phyloP scores from a whole-genome alignment of 1,140 invertebrate species.

The Rhagoletis zephyria region DNA sequence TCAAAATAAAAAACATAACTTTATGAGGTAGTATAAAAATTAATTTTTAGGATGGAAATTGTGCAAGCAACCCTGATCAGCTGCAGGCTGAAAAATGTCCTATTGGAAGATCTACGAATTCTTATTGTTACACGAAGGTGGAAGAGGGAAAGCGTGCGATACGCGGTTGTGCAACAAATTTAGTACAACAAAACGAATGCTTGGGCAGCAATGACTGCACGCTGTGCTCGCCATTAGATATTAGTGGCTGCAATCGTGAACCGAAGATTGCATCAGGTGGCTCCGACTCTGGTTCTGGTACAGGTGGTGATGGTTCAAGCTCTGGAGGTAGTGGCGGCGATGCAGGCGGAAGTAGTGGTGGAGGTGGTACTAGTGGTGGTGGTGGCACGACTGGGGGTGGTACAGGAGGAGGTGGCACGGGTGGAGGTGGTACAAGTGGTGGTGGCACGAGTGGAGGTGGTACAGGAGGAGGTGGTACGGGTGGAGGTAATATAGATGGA shows the following conservation, averaged over 20 bases:
- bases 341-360: no score
- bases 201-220: slow-evolving; percentile 59
- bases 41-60: slow-evolving; percentile 60
- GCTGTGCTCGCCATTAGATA: slow-evolving; percentile 64
- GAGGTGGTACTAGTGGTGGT: not conserved
- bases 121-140: slow-evolving; percentile 62
- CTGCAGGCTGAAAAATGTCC: slow-evolving; percentile 59
- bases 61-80: slow-evolving; percentile 55
- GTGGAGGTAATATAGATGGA: no score
- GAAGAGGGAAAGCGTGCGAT: slow-evolving; percentile 56
- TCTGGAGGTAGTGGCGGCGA: not conserved
- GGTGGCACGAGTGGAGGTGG: not conserved
- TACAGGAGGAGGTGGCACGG: no score
- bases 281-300: not conserved
- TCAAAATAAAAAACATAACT: not conserved
- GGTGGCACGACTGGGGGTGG: not conserved
- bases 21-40: no score
- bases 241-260: slow-evolving; percentile 60
- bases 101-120: slow-evolving; percentile 61
- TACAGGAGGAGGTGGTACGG: slow-evolving; percentile 28
- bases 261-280: not conserved
- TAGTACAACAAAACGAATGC: slow-evolving; percentile 62
- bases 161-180: slow-evolving; percentile 61
- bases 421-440: not conserved
- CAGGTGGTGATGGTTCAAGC: not conserved